Base-by-base conservation (phyloP, 2,888 invertebrate species). In the Machimus rusticus region DNA sequence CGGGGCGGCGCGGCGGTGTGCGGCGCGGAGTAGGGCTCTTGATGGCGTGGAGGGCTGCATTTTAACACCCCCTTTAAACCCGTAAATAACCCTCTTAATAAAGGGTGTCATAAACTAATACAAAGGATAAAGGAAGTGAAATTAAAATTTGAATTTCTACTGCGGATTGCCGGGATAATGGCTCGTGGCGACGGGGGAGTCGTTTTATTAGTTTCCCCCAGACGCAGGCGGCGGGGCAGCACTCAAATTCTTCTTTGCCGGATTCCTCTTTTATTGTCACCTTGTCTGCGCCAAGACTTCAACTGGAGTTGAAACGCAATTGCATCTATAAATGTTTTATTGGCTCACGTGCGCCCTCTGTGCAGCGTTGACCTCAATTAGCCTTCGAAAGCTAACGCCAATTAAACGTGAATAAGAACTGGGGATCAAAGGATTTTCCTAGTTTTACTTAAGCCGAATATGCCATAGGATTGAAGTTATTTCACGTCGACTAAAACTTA, bases 71-170 rank as follows among this genome's bases (percentile, higher is more conserved):
- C 55, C 55, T 86, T 79, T 78, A 79, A 79, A 23, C 43, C 66
- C 19, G 66, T 86, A 86, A 55, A 39, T 86, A 66, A 51, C 78
- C 86, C 79, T 79, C 57, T 79, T 79, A 79, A 86, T 86, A 66
- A 55, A 66, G 78, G 78, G 86, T 86, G 86, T 86, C 74, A 79
- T 86, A 86, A 86, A 86, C 66, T 86, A 86, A 86, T 55, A 86
- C 77, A 79, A 79, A 23, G 78, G 43, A 79, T 66, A 86, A 86
- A 78, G 57, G 77, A 74, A 86, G 34, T 77, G 46, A 55, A 55
- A 86, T 86, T 77, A 86, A 86, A 86, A 77, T 77, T 86, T 23
- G 28, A 74, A 74, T 57, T 82, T 82, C 51, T 51, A 2, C 51
- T 79, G 16, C 9, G 51, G 79, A 79, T 79, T 79, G 16, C 51